Percentiles rank a stretch among this genome's conserved stretches.
Conservation (phyloP, 2,888 invertebrate genomes). For the Drosophila setosimentum region DNA sequence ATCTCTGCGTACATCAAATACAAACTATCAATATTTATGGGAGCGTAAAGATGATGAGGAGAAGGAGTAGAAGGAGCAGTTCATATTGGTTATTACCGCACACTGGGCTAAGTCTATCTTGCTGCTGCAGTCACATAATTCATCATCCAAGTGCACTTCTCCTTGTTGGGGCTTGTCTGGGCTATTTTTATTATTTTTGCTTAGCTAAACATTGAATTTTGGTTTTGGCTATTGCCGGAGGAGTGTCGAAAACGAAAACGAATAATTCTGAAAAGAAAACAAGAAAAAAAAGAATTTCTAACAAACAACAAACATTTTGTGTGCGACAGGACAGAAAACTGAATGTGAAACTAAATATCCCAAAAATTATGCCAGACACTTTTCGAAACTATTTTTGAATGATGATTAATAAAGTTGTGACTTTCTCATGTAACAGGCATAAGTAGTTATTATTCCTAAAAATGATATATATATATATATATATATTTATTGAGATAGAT, state of each 20-base stretch:
- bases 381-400: neutral
- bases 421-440: neutral
- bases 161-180: neutral
- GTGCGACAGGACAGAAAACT: slow-evolving; percentile 59
- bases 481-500: too few relatives aligned
- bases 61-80: neutral
- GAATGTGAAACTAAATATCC: slow-evolving; percentile 35
- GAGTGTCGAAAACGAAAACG: slow-evolving; percentile 63
- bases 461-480: neutral
- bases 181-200: slow-evolving; percentile 6
- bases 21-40: neutral
- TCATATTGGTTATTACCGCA: slow-evolving; percentile 41
- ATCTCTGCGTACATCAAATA: slow-evolving; percentile 17
- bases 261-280: slow-evolving; percentile 62
- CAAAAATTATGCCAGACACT: neutral
- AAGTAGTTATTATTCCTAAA: neutral
- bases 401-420: neutral
- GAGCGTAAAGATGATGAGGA: neutral
- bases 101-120: slow-evolving; percentile 47
- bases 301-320: slow-evolving; percentile 69
- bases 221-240: slow-evolving; percentile 54
- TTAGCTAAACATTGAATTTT: slow-evolving; percentile 74
- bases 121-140: slow-evolving; percentile 69
- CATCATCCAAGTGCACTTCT: slow-evolving; percentile 40
- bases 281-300: slow-evolving; percentile 64